phyloP scores from a whole-genome alignment of 2,888 invertebrate genomes.

The Epicampocera succincta region DNA sequence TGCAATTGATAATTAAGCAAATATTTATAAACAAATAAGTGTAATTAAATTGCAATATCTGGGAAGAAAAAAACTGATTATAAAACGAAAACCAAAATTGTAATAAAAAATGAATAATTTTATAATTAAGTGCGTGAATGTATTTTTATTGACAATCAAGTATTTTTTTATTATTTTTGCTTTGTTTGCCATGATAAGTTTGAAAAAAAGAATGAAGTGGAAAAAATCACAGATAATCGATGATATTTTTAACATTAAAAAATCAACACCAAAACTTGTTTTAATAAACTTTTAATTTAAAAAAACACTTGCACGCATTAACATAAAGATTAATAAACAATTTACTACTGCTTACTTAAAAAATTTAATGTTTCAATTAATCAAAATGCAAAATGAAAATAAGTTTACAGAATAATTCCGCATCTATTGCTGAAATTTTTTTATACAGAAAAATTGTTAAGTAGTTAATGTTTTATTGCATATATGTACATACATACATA shows the following conservation, averaged over 20 bases:
- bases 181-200: slow-evolving; percentile 34
- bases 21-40: slow-evolving; percentile 77
- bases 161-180: slow-evolving; percentile 47
- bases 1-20: slow-evolving; percentile 65
- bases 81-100: slow-evolving; percentile 47
- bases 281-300: slow-evolving; percentile 3
- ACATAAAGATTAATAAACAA: slow-evolving; percentile 47
- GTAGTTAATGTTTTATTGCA: too few species aligned
- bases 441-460: too few species aligned
- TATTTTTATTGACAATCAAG: slow-evolving; percentile 61
- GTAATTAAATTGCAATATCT: slow-evolving; percentile 79
- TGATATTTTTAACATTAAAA: slow-evolving; percentile 50
- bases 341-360: slow-evolving; percentile 24
- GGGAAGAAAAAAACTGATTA: slow-evolving; percentile 29
- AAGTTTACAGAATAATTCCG: too few species aligned
- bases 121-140: slow-evolving; percentile 75
- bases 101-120: slow-evolving; percentile 72
- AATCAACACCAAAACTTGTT: slow-evolving; percentile 13
- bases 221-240: slow-evolving; percentile 56
- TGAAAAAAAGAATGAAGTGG: neutral
- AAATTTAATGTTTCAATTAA: neutral
- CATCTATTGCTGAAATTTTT: too few species aligned
- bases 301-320: neutral
- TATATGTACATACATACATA: too few species aligned
- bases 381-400: too few species aligned